Percentiles rank a stretch among this genome's conserved stretches.
Conservation (phyloP, 2,113 vertebrate species). For the Microtus oregoni region DNA sequence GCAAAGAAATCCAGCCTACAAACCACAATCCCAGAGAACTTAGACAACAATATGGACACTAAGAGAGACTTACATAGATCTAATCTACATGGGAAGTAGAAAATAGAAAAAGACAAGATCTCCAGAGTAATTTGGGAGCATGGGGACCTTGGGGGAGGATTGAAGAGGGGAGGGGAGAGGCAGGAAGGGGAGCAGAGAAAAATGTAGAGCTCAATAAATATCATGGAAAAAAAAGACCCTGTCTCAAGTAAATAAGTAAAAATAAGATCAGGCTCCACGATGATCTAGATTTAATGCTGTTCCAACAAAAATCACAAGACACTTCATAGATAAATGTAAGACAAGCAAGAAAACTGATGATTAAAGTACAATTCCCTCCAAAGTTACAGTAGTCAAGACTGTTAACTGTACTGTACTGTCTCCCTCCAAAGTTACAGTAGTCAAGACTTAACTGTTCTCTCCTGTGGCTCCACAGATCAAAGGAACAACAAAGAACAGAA, state of each 20-base stretch:
- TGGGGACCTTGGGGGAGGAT: too few species aligned
- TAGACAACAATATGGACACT: too few species aligned
- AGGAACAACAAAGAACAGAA: neutral
- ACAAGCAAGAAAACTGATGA: conserved; percentile 40
- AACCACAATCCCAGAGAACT: too few species aligned
- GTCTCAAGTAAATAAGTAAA: neutral
- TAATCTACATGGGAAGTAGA: too few species aligned
- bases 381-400: neutral
- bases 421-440: too few species aligned
- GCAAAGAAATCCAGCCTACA: too few species aligned
- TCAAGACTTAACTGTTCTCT: neutral
- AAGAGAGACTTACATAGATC: too few species aligned
- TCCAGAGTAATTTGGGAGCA: too few species aligned
- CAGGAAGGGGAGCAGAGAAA: too few species aligned
- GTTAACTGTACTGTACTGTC: neutral
- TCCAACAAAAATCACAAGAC: neutral
- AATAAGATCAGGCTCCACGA: neutral
- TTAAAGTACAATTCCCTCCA: conserved; percentile 40
- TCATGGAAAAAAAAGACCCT: neutral
- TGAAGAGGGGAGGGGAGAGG: too few species aligned
- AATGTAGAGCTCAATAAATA: too few species aligned
- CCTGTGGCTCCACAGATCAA: neutral
- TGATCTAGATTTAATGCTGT: neutral
- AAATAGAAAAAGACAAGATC: too few species aligned
- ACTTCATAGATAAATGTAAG: neutral